Conservation (phyloP, 1,140 invertebrate genomes). For the Physella acuta region DNA sequence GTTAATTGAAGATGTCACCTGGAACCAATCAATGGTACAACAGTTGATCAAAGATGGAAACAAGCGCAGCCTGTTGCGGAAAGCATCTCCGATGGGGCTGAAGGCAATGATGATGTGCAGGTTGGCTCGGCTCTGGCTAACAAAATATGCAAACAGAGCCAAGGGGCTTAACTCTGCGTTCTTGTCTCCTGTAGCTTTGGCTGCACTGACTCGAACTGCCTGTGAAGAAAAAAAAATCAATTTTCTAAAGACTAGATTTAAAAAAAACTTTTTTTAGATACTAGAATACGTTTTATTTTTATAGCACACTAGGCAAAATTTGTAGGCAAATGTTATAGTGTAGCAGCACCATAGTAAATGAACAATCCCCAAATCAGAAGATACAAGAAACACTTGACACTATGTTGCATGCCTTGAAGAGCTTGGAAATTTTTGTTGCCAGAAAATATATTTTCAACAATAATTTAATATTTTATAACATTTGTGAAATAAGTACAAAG, state of each 20-base stretch:
- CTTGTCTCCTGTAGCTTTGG: slow-evolving; percentile 48
- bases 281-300: no score
- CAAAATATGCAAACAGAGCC: slow-evolving; percentile 60
- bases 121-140: slow-evolving; percentile 57
- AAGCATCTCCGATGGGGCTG: slow-evolving; percentile 61
- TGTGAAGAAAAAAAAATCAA: slow-evolving; percentile 32
- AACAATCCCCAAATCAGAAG: no score
- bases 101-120: slow-evolving; percentile 61
- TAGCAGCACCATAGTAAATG: no score
- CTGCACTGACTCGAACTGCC: slow-evolving; percentile 55
- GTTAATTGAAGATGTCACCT: no score
- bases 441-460: no score
- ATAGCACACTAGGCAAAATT: no score
- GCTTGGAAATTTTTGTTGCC: no score
- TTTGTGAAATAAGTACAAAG: no score
- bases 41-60: slow-evolving; percentile 62
- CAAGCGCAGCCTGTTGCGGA: slow-evolving; percentile 58
- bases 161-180: slow-evolving; percentile 59
- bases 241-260: neutral
- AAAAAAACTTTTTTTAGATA: neutral
- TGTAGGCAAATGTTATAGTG: no score
- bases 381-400: no score
- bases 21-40: slow-evolving; percentile 62
- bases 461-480: no score
- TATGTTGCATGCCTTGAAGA: no score